Percentiles rank a stretch among this genome's conserved stretches.
These are phyloP conservation scores for Acronicta aceris DNA, from an alignment of 2,888 invertebrate species.

Conservation along the genomic window DNA sequence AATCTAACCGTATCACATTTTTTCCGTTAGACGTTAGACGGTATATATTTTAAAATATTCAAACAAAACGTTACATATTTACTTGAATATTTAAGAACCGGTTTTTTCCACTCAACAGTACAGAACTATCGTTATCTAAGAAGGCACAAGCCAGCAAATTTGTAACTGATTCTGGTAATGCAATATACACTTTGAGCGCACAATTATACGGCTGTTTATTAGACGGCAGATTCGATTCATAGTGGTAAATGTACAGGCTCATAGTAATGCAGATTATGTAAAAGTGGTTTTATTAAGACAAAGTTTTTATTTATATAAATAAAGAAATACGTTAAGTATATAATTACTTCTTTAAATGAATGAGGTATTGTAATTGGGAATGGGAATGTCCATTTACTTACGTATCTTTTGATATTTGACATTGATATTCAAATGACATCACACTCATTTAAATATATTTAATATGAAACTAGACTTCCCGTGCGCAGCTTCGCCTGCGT, in stretches of 20 bases:
- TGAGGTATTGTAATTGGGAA: neutral
- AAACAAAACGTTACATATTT: conserved; percentile 39
- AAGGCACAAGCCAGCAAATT: conserved; percentile 38
- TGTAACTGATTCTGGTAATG: neutral
- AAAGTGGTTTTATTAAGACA: conserved; percentile 44
- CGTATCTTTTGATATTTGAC: too few relatives aligned
- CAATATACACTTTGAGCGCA: conserved; percentile 17
- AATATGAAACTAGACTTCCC: too few relatives aligned
- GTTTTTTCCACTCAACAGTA: conserved; percentile 45
- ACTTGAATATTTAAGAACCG: conserved; percentile 25
- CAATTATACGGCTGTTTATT: neutral
- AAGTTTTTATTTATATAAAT: conserved; percentile 28
- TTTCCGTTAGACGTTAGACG: conserved; percentile 7
- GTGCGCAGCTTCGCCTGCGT: too few relatives aligned
- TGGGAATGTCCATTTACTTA: too few relatives aligned
- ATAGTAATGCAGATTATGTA: conserved; percentile 28
- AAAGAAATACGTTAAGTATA: conserved; percentile 7
- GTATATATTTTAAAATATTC: conserved; percentile 36
- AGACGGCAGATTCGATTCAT: neutral
- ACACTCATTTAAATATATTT: too few relatives aligned
- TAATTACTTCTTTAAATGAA: conserved; percentile 4
- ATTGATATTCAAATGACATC: too few relatives aligned
- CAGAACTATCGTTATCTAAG: conserved; percentile 48
- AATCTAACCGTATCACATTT: too few relatives aligned
- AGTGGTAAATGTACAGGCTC: conserved; percentile 11